Evolutionary conservation across 2,888 invertebrate species (phyloP), one percentile per base, ranked within the genome.

Genomic region (Leptinotarsa rubiginosa): DNA sequence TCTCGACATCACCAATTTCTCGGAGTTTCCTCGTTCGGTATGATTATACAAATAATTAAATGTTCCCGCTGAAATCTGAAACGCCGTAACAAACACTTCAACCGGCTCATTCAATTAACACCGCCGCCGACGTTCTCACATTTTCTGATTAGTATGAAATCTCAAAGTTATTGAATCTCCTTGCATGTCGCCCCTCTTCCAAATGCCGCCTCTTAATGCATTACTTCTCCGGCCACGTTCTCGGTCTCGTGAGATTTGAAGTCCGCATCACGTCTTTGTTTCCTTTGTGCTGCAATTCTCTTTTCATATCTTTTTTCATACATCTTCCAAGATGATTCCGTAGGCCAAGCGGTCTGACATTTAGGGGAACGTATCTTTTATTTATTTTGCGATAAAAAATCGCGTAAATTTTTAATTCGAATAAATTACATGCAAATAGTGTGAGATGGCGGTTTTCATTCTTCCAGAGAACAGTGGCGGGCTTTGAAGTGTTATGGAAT

Each of bases 201-300:
- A 41, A 59, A 74, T 72, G 73, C 73, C 64, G 75, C 75, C 54
- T 69, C 74, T 69, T 72, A 70, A 76, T 78, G 69, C 75, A 78
- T 78, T 78, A 78, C 73, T 76, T 73, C 78, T 72, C 72, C 22
- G 65, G 72, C 62, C 73, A 76, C 78, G 73, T 78, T 31, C 65
- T 22, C n/a, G 59, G 70, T 68, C 83, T 84, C 85, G 69, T 80
- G 83, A 84, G 85, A 82, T 41, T 62, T n/a, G 62, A 18, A 41
- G 62, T 62, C 41, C 79, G 80, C 73, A 83, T 31, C 70, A 62
- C 74, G 83, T 84, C 84, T 86, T 86, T 85, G 85, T 86, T 85
- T 84, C 84, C 84, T 86, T 87, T 86, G 86, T 86, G 83, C 83
- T 81, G 84, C 86, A 86, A 85, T 87, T 87, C 86, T 84, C 85